A percentile compares a stretch with the other conserved stretches of the same genome.
phyloP scores from a whole-genome alignment of 2,113 vertebrate genomes.

The Salminus brasiliensis region DNA sequence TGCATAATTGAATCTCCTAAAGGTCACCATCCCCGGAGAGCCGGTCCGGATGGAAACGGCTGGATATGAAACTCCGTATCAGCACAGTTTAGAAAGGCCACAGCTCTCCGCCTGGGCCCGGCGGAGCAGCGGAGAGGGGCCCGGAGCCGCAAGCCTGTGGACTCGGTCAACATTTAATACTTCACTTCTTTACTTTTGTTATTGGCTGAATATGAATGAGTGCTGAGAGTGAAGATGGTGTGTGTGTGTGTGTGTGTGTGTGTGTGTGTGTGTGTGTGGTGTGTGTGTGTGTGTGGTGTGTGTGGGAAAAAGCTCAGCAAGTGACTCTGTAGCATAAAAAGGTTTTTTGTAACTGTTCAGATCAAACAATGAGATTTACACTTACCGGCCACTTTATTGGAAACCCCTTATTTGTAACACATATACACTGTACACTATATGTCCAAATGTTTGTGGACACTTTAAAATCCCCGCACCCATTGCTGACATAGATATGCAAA shows the following conservation, averaged over 20 bases:
- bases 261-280: constrained; percentile 7
- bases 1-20: constrained; percentile 41
- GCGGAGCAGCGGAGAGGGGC: not conserved
- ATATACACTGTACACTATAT: too few relatives aligned
- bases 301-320: too few relatives aligned
- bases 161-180: not conserved
- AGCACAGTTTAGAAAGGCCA: constrained; percentile 34
- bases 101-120: not conserved
- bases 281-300: too few relatives aligned
- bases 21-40: constrained; percentile 31
- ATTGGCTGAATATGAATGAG: constrained; percentile 26
- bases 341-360: too few relatives aligned
- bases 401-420: too few relatives aligned
- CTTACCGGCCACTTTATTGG: too few relatives aligned
- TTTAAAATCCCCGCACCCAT: too few relatives aligned
- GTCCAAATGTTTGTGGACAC: too few relatives aligned
- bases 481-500: too few relatives aligned
- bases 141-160: not conserved
- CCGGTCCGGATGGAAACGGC: constrained; percentile 20
- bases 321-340: too few relatives aligned
- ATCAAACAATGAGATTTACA: too few relatives aligned
- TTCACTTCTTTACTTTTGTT: constrained; percentile 24
- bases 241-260: constrained; percentile 7
- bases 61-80: constrained; percentile 22
- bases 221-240: not conserved